Conservation (phyloP, 2,888 invertebrate genomes). For the Linyphia triangularis region DNA sequence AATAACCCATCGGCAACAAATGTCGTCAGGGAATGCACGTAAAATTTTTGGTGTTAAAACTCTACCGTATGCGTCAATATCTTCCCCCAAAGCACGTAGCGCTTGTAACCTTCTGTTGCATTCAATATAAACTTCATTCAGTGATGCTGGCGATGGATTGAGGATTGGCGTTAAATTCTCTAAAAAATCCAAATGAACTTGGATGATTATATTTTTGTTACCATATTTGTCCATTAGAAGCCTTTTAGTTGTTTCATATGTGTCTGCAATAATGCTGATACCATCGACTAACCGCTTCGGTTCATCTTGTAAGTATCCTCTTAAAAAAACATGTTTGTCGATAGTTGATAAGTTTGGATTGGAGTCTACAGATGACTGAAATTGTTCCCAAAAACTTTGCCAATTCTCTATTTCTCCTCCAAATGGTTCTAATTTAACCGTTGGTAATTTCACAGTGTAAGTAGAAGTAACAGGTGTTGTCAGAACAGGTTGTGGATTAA, state of each 20-base stretch:
- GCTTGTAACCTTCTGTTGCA: no score
- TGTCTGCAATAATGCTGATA: background rate
- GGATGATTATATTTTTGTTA: background rate
- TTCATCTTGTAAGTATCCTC: background rate
- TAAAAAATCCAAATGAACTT: constrained; percentile 1
- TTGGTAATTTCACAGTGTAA: background rate
- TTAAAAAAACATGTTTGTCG: background rate
- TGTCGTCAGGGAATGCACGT: no score
- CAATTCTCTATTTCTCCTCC: background rate
- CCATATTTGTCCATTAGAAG: background rate
- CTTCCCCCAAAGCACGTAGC: no score
- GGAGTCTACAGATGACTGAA: background rate
- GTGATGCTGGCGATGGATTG: background rate
- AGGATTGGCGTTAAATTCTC: background rate
- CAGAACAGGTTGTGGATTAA: no score
- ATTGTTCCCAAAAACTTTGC: background rate
- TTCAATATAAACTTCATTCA: no score
- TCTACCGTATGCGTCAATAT: background rate
- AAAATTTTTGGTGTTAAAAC: no score
- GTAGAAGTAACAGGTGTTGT: no score
- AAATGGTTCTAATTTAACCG: constrained; percentile 1
- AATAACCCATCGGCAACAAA: no score
- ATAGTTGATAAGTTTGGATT: background rate
- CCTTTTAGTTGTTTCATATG: no score
- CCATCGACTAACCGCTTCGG: background rate